A percentile compares a stretch with the other conserved stretches of the same genome.
Evolutionary conservation across 2,113 vertebrate species (phyloP).

Genomic region (Cisticola juncidis): DNA sequence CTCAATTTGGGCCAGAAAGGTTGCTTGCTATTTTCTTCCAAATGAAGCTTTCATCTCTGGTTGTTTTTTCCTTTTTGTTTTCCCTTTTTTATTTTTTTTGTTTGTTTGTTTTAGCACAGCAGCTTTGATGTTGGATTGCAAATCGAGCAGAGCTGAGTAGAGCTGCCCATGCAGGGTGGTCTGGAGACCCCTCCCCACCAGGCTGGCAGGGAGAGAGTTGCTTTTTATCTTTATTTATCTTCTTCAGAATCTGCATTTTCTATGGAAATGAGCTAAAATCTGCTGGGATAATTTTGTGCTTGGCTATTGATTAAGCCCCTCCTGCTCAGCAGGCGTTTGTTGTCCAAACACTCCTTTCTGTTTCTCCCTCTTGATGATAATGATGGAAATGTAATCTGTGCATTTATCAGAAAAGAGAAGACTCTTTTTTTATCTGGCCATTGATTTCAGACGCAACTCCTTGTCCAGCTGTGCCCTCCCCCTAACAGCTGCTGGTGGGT

Average conservation of each 20-base stretch:
- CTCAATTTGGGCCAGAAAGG: not conserved
- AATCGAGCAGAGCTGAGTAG: not conserved
- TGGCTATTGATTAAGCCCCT: not conserved
- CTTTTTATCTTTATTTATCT: not conserved
- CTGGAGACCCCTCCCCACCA: rapidly evolving
- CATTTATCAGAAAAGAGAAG: not conserved
- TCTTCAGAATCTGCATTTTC: not conserved
- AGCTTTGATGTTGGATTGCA: not conserved
- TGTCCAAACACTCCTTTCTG: not conserved
- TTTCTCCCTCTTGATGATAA: not conserved
- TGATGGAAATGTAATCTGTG: not conserved
- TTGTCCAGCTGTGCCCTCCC: not conserved
- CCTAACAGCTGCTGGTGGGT: not conserved
- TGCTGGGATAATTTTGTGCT: not conserved
- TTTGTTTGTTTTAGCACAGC: not conserved
- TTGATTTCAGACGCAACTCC: rapidly evolving
- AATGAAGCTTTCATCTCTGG: constrained; percentile 29
- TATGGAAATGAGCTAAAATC: not conserved
- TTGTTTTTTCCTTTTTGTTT: not conserved
- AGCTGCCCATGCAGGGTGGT: not conserved
- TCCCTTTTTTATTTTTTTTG: rapidly evolving
- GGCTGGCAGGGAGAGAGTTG: not conserved
- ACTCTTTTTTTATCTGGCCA: not conserved
- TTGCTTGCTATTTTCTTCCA: not conserved
- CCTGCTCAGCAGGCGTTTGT: not conserved